Evolutionary conservation across 2,113 vertebrate genomes (phyloP).

Genomic region (Phasianus colchicus): DNA sequence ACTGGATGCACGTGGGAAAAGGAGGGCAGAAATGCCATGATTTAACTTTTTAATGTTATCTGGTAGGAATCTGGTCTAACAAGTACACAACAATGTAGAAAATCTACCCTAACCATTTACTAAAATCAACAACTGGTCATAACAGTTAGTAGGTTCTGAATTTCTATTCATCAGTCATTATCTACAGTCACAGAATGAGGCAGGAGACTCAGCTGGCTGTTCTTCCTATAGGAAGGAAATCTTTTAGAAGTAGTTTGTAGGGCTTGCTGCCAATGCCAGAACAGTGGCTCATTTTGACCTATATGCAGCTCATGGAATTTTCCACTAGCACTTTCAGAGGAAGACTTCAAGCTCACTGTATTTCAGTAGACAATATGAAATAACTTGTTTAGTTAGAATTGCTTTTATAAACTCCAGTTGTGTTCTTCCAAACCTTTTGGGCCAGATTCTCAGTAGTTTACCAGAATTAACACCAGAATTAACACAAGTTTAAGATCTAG

Average conservation of each 20-base stretch:
- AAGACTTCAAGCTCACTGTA: background rate
- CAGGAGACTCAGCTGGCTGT: background rate
- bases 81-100: background rate
- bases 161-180: background rate
- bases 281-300: background rate
- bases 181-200: background rate
- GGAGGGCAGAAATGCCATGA: background rate
- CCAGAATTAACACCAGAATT: background rate
- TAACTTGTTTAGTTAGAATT: background rate
- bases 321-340: background rate
- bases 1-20: background rate
- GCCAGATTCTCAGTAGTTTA: background rate
- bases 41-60: background rate
- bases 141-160: background rate
- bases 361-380: background rate
- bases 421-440: background rate
- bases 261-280: background rate
- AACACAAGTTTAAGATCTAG: background rate
- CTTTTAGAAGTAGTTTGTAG: background rate
- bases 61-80: background rate
- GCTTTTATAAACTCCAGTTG: background rate
- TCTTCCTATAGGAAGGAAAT: background rate
- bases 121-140: background rate
- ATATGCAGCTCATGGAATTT: background rate
- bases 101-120: background rate